Conservation (phyloP, 2,888 invertebrate genomes). For the Himalopsyche tibetana region DNA sequence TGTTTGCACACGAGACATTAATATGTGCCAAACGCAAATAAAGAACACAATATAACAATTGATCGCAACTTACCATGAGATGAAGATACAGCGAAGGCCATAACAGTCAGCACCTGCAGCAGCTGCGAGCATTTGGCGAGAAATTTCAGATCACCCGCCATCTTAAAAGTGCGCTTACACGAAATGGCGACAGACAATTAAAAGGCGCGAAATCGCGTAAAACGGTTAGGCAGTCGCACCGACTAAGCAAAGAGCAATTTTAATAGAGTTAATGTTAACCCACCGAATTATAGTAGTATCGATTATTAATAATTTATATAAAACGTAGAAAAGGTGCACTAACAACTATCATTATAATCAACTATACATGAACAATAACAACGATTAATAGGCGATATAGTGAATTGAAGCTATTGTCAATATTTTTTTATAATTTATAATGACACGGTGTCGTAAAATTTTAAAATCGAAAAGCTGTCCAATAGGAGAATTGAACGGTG, state of each 20-base stretch:
- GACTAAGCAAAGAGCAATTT: not conserved
- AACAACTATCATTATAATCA: conserved; percentile 1
- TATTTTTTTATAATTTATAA: not conserved
- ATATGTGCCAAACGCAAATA: too few relatives aligned
- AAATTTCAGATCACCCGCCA: not conserved
- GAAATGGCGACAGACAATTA: not conserved
- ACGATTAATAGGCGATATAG: not conserved
- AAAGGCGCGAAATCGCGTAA: not conserved
- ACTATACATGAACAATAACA: not conserved
- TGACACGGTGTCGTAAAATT: not conserved
- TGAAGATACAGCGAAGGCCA: conserved; percentile 20
- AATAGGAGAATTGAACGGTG: not conserved
- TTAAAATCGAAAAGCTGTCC: not conserved
- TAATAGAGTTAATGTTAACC: not conserved
- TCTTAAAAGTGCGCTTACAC: conserved; percentile 28
- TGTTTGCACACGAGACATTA: too few relatives aligned
- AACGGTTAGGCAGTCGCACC: too few relatives aligned
- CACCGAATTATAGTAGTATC: not conserved
- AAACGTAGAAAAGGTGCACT: conserved; percentile 39
- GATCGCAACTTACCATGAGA: conserved; percentile 2
- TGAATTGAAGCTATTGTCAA: conserved; percentile 1
- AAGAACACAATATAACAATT: too few relatives aligned
- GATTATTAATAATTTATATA: conserved; percentile 11
- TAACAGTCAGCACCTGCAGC: conserved; percentile 26
- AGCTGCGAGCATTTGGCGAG: conserved; percentile 26